Evolutionary conservation across 1,140 invertebrate genomes (phyloP), one percentile per base, ranked within the genome.

Genomic region (Pseudomyrmex concolor): DNA sequence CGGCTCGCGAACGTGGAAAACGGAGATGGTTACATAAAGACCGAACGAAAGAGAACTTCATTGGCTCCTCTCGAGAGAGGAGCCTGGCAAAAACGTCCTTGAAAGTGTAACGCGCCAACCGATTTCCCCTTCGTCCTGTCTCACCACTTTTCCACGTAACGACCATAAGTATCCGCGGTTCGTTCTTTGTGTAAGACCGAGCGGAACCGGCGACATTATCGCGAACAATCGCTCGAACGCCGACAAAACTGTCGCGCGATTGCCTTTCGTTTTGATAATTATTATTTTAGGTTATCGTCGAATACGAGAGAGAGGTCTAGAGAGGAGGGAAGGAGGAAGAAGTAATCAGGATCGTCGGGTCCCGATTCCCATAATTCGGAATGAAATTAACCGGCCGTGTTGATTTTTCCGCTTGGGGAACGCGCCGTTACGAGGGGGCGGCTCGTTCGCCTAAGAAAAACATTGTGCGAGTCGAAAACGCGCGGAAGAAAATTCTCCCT

Each of bases 41-140:
- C 51, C 59, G 73, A 92, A 91, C 89, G 91, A 92, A 92, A 91
- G 90, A 91, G 90, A 92, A 91, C 85, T 92, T 91, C 86, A 89
- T 92, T 89, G 90, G 86, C 88, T 92, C 34, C 34, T 84, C 70
- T 68, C 70, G 71, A 45, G 54, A 80, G 34, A 3, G 3, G 25
- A 2, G 3, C 22, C 64, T 81, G 22, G 87, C 90, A 92, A 92
- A 92, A 92, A 90, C 85, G 72, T 84, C 88, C 85, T 89, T 89
- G 91, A 92, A 91, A 92, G 91, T 91, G 90, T 90, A 91, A 90
- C 86, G 89, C 86, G 72, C 84, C 34, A 84, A 83, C 77, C 84
- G 86, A 87, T 92, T 92, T 91, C 89, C 89, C 90, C 89, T 89
- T 91, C 91, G 90, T 90, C 90, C 76, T 85, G 89, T 91, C 90